phyloP scores from a whole-genome alignment of 2,113 vertebrate genomes.

The Clarias gariepinus region DNA sequence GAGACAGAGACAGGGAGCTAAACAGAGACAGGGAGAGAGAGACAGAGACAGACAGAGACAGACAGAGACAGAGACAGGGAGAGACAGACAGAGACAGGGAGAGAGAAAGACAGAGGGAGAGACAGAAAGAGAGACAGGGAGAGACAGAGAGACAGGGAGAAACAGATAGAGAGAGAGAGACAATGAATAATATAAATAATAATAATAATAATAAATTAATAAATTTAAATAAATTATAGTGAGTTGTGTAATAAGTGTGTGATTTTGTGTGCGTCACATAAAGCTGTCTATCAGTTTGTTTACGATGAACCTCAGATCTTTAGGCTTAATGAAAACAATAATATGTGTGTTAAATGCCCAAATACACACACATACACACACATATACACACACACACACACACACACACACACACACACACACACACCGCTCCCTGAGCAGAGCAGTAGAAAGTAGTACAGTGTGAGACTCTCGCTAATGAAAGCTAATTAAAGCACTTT shows the following conservation, averaged over 20 bases:
- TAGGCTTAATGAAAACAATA: background rate
- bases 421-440: background rate
- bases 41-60: background rate
- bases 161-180: constrained; percentile 35
- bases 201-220: no score
- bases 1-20: constrained; percentile 17
- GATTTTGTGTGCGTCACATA: background rate
- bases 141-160: background rate
- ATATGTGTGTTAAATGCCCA: background rate
- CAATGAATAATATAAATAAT: no score
- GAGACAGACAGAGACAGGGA: constrained; percentile 13
- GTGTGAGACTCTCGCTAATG: background rate
- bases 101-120: background rate
- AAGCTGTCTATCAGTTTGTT: background rate
- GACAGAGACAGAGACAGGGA: constrained; percentile 1
- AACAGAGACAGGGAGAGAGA: constrained; percentile 1
- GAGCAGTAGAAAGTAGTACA: background rate
- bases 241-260: background rate
- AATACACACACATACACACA: background rate
- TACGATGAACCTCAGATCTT: background rate
- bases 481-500: constrained; percentile 34
- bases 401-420: background rate
- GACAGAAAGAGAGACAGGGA: background rate
- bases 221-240: background rate
- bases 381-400: background rate